Conservation (phyloP, 2,797 vertebrate genomes). For the Peromyscus aztecus region DNA sequence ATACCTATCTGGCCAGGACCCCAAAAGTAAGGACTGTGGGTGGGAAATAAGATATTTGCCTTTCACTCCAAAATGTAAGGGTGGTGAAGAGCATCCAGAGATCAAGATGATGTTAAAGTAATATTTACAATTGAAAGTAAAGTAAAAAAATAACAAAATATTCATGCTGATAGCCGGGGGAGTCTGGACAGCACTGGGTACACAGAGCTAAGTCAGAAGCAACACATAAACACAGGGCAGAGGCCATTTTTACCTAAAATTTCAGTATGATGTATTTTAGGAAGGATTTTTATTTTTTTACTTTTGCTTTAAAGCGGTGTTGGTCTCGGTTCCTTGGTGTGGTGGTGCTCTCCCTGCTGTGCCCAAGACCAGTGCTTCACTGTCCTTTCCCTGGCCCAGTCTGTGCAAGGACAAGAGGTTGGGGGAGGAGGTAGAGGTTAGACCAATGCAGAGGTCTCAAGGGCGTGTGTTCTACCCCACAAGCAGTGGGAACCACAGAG, state of each 20-base stretch:
- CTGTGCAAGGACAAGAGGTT: background rate
- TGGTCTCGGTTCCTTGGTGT: background rate
- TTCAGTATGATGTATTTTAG: background rate
- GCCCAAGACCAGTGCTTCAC: background rate
- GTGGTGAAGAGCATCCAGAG: background rate
- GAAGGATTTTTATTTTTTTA: background rate
- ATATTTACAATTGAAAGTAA: background rate
- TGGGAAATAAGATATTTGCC: background rate
- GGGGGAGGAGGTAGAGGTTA: background rate
- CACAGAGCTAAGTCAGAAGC: background rate
- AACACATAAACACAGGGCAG: background rate
- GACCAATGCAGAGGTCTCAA: background rate
- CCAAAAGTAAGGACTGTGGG: background rate
- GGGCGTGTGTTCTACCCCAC: background rate
- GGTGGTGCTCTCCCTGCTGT: background rate
- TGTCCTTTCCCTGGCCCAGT: background rate
- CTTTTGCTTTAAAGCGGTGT: background rate
- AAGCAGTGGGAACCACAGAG: too few relatives aligned
- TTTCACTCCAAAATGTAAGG: background rate
- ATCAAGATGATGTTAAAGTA: background rate
- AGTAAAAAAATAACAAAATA: background rate
- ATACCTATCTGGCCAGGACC: background rate
- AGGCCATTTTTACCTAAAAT: background rate
- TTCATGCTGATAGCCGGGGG: too few relatives aligned
- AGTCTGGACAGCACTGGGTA: background rate